Evolutionary conservation across 37 sponge, comb jelly and placozoan genomes (phyloP), one percentile per base, ranked within the genome.

Genomic region (Amphimedon queenslandica): DNA sequence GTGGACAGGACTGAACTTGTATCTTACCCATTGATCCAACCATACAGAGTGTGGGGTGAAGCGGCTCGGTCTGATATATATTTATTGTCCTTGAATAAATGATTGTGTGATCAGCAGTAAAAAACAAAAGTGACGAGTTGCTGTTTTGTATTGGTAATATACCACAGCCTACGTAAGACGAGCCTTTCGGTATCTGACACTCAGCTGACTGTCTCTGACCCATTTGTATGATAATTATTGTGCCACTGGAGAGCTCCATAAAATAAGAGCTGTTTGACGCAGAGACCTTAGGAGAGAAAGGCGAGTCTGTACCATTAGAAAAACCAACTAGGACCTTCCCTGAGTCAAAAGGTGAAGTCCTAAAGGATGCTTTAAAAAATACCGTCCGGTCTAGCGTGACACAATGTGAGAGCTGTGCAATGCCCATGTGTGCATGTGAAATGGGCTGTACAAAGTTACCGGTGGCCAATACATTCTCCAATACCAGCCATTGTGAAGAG

Each of bases 151-250:
- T 27, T 24, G 74, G 69, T 6, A 58, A 27, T 24, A 82, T 37
- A 25, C 88, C 88, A 67, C 73, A 67, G n/a, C 88, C 88, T 67
- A 80, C 53, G 2, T 34, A 40, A 4, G 55, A 30, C 10, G 30
- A 30, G 61, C 30, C 21, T 37, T 25, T 28, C 3, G 28, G 28
- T 4, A 70, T 10, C 0, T 25, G 31, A 21, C 71, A 41, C 4
- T 70, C 55, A 24, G 25, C 33, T 29, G 56, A 43, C 0, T 37
- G 24, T 29, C 47, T 38, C 4, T 43, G 23, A 4, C 64, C 41
- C 53, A 77, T 69, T 32, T 83, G 42, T 58, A 60, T 37, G 53
- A 60, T n/a, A 25, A 60, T 60, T 6, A 60, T 5, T 6, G 27
- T 60, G 28, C 61, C 61, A 60, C 61, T 60, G 21, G 61, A 60